Conservation (phyloP, 1,140 invertebrate species). For the Prorops nasuta region DNA sequence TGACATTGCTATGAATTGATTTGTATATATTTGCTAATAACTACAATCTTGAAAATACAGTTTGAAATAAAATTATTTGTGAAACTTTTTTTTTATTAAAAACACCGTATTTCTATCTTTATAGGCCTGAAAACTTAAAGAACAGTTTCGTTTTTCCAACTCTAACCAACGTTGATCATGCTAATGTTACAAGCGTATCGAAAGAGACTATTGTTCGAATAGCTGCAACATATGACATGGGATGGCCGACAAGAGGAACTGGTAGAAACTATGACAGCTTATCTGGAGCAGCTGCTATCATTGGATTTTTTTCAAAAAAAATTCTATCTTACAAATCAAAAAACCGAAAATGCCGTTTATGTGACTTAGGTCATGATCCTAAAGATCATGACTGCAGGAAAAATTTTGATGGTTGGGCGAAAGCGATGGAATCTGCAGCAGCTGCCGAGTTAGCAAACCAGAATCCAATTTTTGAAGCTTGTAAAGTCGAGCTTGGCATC, state of each 20-base stretch:
- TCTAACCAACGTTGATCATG: background rate
- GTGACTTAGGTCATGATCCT: slow-evolving; percentile 9
- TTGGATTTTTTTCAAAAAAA: slow-evolving; percentile 7
- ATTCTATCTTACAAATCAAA: slow-evolving; percentile 9
- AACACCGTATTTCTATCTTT: background rate
- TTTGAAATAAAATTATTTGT: too few species aligned
- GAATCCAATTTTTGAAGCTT: slow-evolving; percentile 3
- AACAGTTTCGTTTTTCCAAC: slow-evolving; percentile 10
- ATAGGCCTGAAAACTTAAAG: slow-evolving; percentile 5
- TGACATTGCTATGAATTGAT: too few species aligned
- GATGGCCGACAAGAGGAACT: too few species aligned
- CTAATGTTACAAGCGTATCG: background rate
- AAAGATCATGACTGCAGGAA: slow-evolving; percentile 17
- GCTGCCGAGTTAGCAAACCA: background rate
- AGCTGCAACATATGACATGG: slow-evolving; percentile 21
- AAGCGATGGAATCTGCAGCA: slow-evolving; percentile 6
- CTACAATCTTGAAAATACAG: too few species aligned
- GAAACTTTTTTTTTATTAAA: too few species aligned
- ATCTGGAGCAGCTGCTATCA: slow-evolving; percentile 13
- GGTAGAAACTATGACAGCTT: slow-evolving; percentile 15
- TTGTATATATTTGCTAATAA: too few species aligned
- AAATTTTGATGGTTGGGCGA: slow-evolving; percentile 14
- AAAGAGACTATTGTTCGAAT: slow-evolving; percentile 5
- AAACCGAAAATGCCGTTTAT: slow-evolving; percentile 16
- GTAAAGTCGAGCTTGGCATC: slow-evolving; percentile 4